phyloP scores from a whole-genome alignment of 2,797 vertebrate species.

The Phoxinus dragarum region DNA sequence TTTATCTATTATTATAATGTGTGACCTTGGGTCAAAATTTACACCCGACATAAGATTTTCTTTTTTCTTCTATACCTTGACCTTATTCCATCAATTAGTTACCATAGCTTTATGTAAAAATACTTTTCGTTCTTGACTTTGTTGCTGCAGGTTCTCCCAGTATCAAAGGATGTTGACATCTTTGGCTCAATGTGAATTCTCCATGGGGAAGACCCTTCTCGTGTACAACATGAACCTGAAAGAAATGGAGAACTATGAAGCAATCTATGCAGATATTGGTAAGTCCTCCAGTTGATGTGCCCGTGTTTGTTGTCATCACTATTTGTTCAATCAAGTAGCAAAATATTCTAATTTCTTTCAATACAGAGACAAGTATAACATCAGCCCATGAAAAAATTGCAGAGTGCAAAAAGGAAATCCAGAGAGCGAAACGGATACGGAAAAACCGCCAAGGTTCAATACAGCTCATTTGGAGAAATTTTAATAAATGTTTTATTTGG shows the following conservation, averaged over 20 bases:
- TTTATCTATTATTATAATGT: constrained; percentile 11
- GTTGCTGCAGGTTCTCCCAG: constrained; percentile 85
- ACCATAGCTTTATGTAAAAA: neutral
- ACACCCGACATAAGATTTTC: neutral
- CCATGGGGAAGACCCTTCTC: constrained; percentile 96
- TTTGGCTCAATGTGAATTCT: constrained; percentile 95
- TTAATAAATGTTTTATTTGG: neutral
- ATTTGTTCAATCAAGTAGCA: neutral
- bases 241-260: constrained; percentile 99
- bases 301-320: neutral
- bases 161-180: constrained; percentile 96
- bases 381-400: constrained; percentile 97
- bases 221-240: constrained; percentile 98
- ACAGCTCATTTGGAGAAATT: neutral
- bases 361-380: constrained; percentile 89
- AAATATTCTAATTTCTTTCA: neutral
- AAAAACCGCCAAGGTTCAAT: constrained; percentile 95
- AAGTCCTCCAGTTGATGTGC: constrained; percentile 45
- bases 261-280: constrained; percentile 96
- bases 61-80: neutral
- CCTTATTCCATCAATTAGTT: neutral
- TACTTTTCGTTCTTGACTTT: neutral
- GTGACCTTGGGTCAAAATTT: neutral
- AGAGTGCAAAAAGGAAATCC: constrained; percentile 98
- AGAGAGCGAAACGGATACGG: constrained; percentile 94